Evolutionary conservation across 1,140 invertebrate genomes (phyloP).

Genomic region (Drosophila serrata): DNA sequence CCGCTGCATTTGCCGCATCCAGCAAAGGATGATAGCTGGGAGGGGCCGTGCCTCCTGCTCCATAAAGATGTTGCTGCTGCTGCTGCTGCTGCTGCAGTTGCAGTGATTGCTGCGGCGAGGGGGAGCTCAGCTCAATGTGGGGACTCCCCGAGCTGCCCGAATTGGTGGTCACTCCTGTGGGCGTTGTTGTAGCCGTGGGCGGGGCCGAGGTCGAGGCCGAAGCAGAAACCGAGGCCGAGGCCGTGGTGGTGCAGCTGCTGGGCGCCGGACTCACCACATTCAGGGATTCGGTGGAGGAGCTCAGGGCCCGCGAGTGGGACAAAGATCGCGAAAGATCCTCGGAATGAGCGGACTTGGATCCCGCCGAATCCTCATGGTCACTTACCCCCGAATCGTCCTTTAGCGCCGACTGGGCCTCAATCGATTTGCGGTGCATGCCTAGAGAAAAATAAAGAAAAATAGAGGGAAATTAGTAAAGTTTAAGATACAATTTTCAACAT

Average conservation of each 20-base stretch:
- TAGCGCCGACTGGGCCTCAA: slow-evolving; percentile 98
- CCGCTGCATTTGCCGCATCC: slow-evolving; percentile 79
- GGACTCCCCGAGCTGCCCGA: slow-evolving; percentile 69
- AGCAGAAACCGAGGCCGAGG: slow-evolving; percentile 54
- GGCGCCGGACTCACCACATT: slow-evolving; percentile 81
- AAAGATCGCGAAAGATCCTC: slow-evolving; percentile 55
- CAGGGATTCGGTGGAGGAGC: slow-evolving; percentile 77
- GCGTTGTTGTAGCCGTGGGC: slow-evolving; percentile 61
- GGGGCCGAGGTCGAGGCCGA: slow-evolving; percentile 47
- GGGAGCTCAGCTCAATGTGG: slow-evolving; percentile 77
- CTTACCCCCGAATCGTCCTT: slow-evolving; percentile 89
- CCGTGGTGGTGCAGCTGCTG: slow-evolving; percentile 62
- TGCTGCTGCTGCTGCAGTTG: slow-evolving; percentile 29
- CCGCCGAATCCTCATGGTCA: slow-evolving; percentile 77
- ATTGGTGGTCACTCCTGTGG: slow-evolving; percentile 64
- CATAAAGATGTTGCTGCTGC: slow-evolving; percentile 18
- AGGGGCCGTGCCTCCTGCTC: slow-evolving; percentile 26
- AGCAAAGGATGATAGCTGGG: slow-evolving; percentile 77
- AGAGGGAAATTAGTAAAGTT: neutral
- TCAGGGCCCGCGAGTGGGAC: slow-evolving; percentile 43
- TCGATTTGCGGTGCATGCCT: slow-evolving; percentile 99
- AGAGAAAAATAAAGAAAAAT: slow-evolving; percentile 6
- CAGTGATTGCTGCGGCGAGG: slow-evolving; percentile 55
- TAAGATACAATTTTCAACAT: neutral
- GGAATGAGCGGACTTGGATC: slow-evolving; percentile 74